Percentiles rank a stretch among this genome's conserved stretches.
Conservation (phyloP, 2,888 invertebrate species). For the Chrysolina haemoptera region DNA sequence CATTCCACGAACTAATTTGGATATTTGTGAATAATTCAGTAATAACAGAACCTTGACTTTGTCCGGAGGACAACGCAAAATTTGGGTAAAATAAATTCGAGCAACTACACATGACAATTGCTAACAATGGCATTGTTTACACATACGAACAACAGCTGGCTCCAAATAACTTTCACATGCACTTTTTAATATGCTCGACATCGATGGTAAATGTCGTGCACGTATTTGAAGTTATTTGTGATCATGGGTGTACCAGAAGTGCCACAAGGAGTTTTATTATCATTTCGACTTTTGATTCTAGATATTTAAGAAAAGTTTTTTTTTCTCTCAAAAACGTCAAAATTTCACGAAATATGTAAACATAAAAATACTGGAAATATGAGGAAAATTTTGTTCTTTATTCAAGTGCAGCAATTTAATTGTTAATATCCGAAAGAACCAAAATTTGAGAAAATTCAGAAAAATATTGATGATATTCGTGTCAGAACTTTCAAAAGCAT, state of each 20-base stretch:
- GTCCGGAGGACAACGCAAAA: constrained; percentile 12
- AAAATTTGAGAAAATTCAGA: no score
- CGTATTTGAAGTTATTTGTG: background rate
- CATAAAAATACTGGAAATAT: no score
- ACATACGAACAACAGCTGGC: constrained; percentile 23
- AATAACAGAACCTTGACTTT: constrained; percentile 20
- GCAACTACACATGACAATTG: constrained; percentile 30
- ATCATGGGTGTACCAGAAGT: background rate
- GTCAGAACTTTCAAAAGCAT: no score
- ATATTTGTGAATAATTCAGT: constrained; percentile 24
- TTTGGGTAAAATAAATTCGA: constrained; percentile 15
- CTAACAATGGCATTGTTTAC: constrained; percentile 21
- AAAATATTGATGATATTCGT: no score
- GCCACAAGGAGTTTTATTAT: no score
- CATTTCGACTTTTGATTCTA: no score
- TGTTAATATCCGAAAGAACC: no score
- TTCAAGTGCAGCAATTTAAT: no score
- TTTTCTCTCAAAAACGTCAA: no score
- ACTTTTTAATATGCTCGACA: background rate
- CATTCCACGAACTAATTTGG: constrained; percentile 29
- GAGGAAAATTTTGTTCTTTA: no score
- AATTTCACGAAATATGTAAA: no score
- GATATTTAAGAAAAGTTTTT: no score
- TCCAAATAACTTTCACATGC: constrained; percentile 6
- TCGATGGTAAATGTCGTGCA: background rate